A percentile compares a stretch with the other conserved stretches of the same genome.
phyloP scores from a whole-genome alignment of 2,113 vertebrate species.

The Carassius auratus region DNA sequence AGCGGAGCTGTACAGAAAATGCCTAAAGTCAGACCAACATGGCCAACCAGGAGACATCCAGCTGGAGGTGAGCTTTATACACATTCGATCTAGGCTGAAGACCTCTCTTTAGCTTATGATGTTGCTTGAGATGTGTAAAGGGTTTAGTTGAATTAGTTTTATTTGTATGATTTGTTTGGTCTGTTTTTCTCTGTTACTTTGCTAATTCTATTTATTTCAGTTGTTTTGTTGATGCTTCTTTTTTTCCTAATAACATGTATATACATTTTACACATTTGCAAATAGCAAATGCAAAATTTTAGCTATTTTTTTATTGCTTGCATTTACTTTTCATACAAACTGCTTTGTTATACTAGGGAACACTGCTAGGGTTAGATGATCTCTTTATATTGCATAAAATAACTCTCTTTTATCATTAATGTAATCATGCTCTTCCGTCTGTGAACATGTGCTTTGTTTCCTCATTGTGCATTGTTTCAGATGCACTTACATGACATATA shows the following conservation, averaged over 20 bases:
- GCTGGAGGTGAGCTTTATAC: conserved; percentile 6
- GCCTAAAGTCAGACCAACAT: not conserved
- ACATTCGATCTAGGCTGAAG: not conserved
- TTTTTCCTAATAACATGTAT: no score
- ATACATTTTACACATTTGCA: no score
- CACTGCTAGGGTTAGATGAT: not conserved
- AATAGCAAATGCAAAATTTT: no score
- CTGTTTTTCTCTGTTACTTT: no score
- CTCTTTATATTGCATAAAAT: conserved; percentile 2
- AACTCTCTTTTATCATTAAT: not conserved
- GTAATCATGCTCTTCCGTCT: not conserved
- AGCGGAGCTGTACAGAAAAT: conserved; percentile 40
- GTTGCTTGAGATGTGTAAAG: no score
- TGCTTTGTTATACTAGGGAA: not conserved
- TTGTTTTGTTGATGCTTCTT: no score
- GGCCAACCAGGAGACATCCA: not conserved
- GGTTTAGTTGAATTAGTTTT: no score
- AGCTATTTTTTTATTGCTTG: not conserved
- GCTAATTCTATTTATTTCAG: no score
- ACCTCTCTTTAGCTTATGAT: no score
- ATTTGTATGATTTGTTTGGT: no score
- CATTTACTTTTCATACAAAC: not conserved
- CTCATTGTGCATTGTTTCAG: not conserved
- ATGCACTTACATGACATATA: not conserved
- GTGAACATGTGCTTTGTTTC: not conserved